Evolutionary conservation across 1,140 invertebrate genomes (phyloP).

Genomic region (Brachionus rubens): DNA sequence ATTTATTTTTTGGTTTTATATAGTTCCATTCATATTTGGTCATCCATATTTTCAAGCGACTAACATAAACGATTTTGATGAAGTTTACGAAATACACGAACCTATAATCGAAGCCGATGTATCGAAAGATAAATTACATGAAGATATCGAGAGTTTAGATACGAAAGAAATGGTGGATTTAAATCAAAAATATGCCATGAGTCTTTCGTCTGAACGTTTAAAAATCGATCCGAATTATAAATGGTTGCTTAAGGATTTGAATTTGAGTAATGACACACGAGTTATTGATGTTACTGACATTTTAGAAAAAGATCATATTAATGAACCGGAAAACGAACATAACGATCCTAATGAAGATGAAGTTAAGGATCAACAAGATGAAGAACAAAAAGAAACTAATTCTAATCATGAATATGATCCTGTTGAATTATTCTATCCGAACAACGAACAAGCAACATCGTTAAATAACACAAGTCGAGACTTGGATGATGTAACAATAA

Average conservation of each 20-base stretch:
- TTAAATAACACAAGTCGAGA: constrained; percentile 19
- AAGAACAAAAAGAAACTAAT: neutral
- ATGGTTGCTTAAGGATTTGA: constrained; percentile 31
- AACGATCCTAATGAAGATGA: neutral
- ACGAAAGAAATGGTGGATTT: neutral
- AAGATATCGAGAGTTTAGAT: neutral
- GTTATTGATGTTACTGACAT: constrained; percentile 42
- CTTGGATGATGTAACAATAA: constrained; percentile 13
- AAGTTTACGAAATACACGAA: constrained; percentile 9
- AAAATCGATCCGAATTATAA: constrained; percentile 29
- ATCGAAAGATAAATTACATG: neutral
- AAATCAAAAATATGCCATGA: neutral
- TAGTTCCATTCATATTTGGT: constrained; percentile 24
- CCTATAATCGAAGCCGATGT: neutral
- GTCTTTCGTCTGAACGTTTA: neutral
- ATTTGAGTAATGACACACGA: constrained; percentile 13
- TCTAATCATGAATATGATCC: constrained; percentile 8
- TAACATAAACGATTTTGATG: neutral
- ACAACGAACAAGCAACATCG: constrained; percentile 2
- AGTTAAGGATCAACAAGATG: neutral
- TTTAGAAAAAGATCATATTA: constrained; percentile 3
- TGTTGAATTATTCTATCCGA: constrained; percentile 19
- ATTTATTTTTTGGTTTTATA: neutral
- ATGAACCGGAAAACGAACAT: constrained; percentile 5
- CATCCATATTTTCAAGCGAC: constrained; percentile 24